Conservation (phyloP, 2,113 vertebrate species). For the Puntigrus tetrazona region DNA sequence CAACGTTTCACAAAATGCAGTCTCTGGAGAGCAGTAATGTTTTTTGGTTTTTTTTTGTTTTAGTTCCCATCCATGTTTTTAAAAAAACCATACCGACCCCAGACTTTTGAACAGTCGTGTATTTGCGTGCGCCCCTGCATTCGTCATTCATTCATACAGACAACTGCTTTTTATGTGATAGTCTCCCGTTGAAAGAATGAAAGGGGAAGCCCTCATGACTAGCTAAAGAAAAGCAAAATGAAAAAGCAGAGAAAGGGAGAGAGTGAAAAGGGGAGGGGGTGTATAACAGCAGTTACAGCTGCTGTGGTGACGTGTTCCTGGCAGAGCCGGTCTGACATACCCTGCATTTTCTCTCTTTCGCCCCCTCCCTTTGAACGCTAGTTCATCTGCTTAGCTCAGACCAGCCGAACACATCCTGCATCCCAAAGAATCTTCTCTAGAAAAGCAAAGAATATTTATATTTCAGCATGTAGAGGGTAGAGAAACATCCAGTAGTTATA, state of each 20-base stretch:
- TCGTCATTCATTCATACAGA: not conserved
- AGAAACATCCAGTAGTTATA: not conserved
- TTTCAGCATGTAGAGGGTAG: not conserved
- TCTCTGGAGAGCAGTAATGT: not conserved
- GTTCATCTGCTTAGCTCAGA: constrained; percentile 29
- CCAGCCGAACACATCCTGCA: not conserved
- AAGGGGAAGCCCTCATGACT: constrained; percentile 1
- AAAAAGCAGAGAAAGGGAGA: constrained; percentile 16
- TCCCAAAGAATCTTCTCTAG: not conserved
- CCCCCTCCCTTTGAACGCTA: not conserved
- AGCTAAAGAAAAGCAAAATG: constrained; percentile 28
- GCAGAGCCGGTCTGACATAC: constrained; percentile 28
- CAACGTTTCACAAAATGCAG: not conserved
- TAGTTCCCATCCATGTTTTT: not conserved
- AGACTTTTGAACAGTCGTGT: not conserved
- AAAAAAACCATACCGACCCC: not conserved
- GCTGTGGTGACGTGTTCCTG: constrained; percentile 27
- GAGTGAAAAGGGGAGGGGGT: not conserved
- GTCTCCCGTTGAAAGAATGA: constrained; percentile 9
- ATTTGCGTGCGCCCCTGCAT: not conserved
- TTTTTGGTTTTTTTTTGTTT: not conserved
- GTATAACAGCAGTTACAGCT: constrained; percentile 16
- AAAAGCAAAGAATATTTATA: not conserved
- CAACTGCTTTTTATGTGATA: not conserved
- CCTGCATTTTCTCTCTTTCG: constrained; percentile 7